Evolutionary conservation across 2,113 vertebrate genomes (phyloP).

Genomic region (Engystomops pustulosus): DNA sequence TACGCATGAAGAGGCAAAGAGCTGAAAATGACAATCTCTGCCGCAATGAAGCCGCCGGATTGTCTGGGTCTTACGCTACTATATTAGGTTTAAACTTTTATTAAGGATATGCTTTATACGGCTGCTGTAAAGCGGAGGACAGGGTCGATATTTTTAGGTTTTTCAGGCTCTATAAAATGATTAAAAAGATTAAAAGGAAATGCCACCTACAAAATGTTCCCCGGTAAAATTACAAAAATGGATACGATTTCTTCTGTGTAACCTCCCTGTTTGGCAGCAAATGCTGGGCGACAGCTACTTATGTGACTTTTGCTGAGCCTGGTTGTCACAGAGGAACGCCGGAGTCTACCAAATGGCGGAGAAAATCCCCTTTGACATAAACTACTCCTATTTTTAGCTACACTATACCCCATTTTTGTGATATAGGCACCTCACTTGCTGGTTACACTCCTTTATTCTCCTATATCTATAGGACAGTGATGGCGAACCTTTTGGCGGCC

Average conservation of each 20-base stretch:
- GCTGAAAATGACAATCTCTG: conserved; percentile 16
- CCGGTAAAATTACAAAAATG: neutral
- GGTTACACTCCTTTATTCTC: too few relatives aligned
- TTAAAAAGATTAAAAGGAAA: neutral
- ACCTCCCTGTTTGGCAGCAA: neutral
- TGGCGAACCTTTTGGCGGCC: too few relatives aligned
- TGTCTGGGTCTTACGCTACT: conserved; percentile 10
- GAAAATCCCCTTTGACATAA: too few relatives aligned
- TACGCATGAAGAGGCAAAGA: conserved; percentile 20
- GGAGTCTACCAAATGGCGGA: too few relatives aligned
- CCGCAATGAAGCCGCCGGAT: neutral
- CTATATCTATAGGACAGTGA: too few relatives aligned
- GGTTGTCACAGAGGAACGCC: too few relatives aligned
- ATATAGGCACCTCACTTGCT: too few relatives aligned
- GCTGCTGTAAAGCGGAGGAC: neutral
- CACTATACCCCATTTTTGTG: too few relatives aligned
- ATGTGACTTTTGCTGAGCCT: too few relatives aligned
- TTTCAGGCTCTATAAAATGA: neutral
- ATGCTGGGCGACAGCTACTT: too few relatives aligned
- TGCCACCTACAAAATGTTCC: neutral
- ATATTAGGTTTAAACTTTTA: conserved; percentile 16
- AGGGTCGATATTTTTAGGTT: neutral
- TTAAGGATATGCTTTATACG: neutral
- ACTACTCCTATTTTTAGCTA: too few relatives aligned
- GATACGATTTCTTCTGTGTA: neutral